Evolutionary conservation across 2,113 vertebrate genomes (phyloP), one percentile per base, ranked within the genome.

Genomic region (Sardina pilchardus): DNA sequence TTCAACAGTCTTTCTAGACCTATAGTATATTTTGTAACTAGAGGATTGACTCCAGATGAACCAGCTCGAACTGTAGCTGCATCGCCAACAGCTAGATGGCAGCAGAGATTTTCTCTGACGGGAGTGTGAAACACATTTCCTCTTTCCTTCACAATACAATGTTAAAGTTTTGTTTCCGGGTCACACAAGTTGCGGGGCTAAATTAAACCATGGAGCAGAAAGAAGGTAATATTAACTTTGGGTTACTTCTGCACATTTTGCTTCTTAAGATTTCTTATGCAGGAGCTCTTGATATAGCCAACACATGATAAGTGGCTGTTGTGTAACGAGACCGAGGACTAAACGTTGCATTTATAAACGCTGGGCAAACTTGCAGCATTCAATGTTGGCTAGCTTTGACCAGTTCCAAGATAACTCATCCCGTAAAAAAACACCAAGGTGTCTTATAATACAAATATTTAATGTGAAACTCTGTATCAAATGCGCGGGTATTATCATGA

Each of bases 331-430:
- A 17, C 30, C 1, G 1, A 14, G 71, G 3, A 5, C 26, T 34
- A 14, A 78, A 59, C 4, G 71, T 34, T 12, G 30, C 26, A 9
- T 34, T 78, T 78, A 10, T 71, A 34, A 30, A 71, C 26, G 30
- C 63, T 71, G 26, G n/a, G 9, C n/a, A 34, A 71, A 71, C n/a
- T 34, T 14, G 2, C 8, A 1, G 21, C 4, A 71, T 9, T 71
- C 9, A 34, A 34, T 71, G 26, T 12, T 78, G 14, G 81, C 83
- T 84, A 39, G 21, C 81, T 30, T 87, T 90, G 39, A 81, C 83
- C 81, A n/a, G 7, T 75, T 71, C 30, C 63, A 59, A 24, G 19
- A 59, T 24, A 12, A 50, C 48, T 50, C 17, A 53, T 67, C 8
- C 0, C 7, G 3, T 30, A 67, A 59, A 9, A 8, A 8, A n/a